Conservation (phyloP, 2,888 invertebrate species). For the Drosophila phalerata region DNA sequence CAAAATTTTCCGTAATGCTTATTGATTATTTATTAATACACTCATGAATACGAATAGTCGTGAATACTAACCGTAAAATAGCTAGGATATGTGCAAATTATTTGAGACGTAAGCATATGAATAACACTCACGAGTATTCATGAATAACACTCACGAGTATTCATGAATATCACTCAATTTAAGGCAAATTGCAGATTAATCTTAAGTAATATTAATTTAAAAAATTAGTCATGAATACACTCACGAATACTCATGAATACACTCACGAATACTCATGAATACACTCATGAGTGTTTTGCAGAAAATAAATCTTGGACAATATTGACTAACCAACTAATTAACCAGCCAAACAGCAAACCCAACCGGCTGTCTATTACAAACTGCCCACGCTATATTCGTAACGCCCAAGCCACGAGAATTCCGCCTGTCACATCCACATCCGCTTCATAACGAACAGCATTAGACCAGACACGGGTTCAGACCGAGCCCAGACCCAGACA, state of each 20-base stretch:
- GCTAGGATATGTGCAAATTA: too few relatives aligned
- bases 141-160: background rate
- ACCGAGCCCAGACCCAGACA: slow-evolving; percentile 20
- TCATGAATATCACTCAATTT: background rate
- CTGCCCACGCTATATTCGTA: slow-evolving; percentile 57
- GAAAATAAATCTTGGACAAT: slow-evolving; percentile 7
- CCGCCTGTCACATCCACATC: slow-evolving; percentile 73
- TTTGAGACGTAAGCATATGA: too few relatives aligned
- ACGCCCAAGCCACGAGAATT: slow-evolving; percentile 69
- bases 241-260: slow-evolving; percentile 1
- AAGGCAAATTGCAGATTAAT: background rate
- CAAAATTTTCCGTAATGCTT: too few relatives aligned
- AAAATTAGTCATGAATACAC: background rate
- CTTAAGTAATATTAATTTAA: background rate
- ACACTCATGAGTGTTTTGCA: slow-evolving; percentile 14
- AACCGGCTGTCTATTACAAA: slow-evolving; percentile 47
- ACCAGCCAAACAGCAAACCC: slow-evolving; percentile 7
- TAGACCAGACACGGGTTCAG: slow-evolving; percentile 9
- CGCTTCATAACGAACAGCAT: slow-evolving; percentile 57
- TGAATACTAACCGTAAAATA: background rate
- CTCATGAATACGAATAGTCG: background rate
- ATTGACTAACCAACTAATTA: slow-evolving; percentile 8
- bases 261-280: slow-evolving; percentile 11
- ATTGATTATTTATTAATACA: too few relatives aligned
- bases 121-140: too few relatives aligned